Base-by-base conservation (phyloP, 2,113 vertebrate species). In the Catharus bicknelli region DNA sequence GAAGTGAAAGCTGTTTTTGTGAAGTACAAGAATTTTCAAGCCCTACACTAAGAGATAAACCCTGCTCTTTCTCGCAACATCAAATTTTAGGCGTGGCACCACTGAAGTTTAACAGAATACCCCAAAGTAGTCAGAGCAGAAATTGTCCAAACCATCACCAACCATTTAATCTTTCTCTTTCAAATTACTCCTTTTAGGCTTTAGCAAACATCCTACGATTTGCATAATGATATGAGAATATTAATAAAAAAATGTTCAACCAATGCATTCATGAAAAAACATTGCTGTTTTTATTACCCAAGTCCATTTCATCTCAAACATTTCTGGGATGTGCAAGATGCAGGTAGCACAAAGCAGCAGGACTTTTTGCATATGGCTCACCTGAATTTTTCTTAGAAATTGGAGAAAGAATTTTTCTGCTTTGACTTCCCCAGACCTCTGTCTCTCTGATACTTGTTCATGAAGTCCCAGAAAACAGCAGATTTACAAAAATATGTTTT, bases 341-440 rank as follows among this genome's bases (percentile, higher is more conserved):
- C 54, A 67, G 30, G 32, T 7, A 88, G 55, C 47, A 62, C 0
- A 5, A 86, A 88, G n/a, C 45, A 79, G 68, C 7, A 68, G 53
- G 34, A 81, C 4, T 23, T 72, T 38, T 18, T 32, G 54, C 38
- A 22, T 40, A 3, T 9, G 32, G 62, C 45, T 91, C 17, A 36
- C 67, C 43, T 36, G 51, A 62, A 34, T 76, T 66, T 69, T 26
- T 27, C 70, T 73, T 29, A 51, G 76, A 59, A 57, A 72, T 27
- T 12, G 5, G 23, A 88, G 62, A 79, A 70, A 75, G 48, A 72
- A 88, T 76, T 95, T 91, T 86, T 77, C 61, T 86, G 84, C 95
- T 96, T 93, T 94, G 78, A 96, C 91, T 67, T 89, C 93, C 38
- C 22, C n/a, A 85, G 69, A 89, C 62, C 91, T 96, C 88, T 81